Evolutionary conservation across 2,797 vertebrate species (phyloP).

Genomic region (Myotis vivesi): DNA sequence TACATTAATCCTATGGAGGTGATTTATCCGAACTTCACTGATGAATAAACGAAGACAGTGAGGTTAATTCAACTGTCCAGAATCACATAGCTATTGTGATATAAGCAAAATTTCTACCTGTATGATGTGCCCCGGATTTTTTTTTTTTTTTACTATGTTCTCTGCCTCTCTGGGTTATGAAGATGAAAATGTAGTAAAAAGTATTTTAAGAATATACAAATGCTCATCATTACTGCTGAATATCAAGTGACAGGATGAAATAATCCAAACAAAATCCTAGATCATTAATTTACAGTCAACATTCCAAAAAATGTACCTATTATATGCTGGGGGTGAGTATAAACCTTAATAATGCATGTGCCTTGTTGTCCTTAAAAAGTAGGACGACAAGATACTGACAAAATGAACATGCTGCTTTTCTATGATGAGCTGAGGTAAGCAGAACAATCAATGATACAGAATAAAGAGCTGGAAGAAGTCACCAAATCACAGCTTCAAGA

Average conservation of each 20-base stretch:
- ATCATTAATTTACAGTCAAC: slow-evolving; percentile 16
- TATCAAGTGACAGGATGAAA: slow-evolving; percentile 31
- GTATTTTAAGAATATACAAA: background rate
- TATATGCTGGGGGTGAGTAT: background rate
- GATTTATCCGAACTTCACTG: background rate
- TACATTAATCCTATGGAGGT: background rate
- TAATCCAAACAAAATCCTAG: slow-evolving; percentile 34
- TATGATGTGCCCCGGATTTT: background rate
- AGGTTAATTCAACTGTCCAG: background rate
- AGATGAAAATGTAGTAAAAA: slow-evolving; percentile 1
- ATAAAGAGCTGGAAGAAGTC: slow-evolving; percentile 34
- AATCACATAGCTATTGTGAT: background rate
- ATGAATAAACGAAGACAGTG: background rate
- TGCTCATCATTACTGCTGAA: background rate
- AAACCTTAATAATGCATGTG: background rate
- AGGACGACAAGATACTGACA: background rate
- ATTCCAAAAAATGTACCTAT: background rate
- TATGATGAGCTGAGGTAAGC: background rate
- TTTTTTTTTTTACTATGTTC: background rate
- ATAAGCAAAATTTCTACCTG: slow-evolving; percentile 11
- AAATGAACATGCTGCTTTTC: background rate
- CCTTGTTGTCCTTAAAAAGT: slow-evolving; percentile 8
- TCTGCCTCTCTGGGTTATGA: background rate
- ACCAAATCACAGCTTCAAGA: slow-evolving; percentile 30
- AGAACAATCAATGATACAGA: background rate